phyloP scores from a whole-genome alignment of 2,113 vertebrate genomes.

The Murina feae region DNA sequence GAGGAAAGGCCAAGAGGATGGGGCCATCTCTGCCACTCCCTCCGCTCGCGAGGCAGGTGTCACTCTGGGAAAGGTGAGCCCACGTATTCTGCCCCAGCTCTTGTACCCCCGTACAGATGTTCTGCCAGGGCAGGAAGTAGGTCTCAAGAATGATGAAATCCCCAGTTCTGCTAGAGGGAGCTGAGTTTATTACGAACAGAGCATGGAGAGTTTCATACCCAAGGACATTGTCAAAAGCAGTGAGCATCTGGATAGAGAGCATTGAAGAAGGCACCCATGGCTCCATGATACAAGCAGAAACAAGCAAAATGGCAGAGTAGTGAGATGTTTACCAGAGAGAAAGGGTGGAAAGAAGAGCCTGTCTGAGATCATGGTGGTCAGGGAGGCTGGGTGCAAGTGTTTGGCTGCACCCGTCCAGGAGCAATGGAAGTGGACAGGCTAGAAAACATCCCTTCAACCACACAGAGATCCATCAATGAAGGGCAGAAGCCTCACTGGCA shows the following conservation, averaged over 20 bases:
- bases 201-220: slow-evolving; percentile 1
- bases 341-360: not conserved
- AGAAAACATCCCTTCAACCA: not conserved
- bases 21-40: not conserved
- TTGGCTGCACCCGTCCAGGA: not conserved
- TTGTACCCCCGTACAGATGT: not conserved
- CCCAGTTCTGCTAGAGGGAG: not conserved
- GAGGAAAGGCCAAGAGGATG: not conserved
- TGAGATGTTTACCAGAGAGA: not conserved
- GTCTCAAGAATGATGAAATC: not conserved
- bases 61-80: not conserved
- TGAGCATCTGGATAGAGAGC: not conserved
- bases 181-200: not conserved
- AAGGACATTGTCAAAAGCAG: slow-evolving; percentile 22
- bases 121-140: not conserved
- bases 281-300: not conserved
- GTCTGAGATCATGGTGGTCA: not conserved
- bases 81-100: not conserved
- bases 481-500: not conserved
- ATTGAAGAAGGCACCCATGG: not conserved
- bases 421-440: not conserved
- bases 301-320: not conserved
- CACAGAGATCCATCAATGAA: not conserved
- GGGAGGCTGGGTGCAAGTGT: not conserved
- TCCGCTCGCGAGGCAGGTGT: not conserved